phyloP scores from a whole-genome alignment of 2,888 invertebrate species.

The Eupithecia vulgata region DNA sequence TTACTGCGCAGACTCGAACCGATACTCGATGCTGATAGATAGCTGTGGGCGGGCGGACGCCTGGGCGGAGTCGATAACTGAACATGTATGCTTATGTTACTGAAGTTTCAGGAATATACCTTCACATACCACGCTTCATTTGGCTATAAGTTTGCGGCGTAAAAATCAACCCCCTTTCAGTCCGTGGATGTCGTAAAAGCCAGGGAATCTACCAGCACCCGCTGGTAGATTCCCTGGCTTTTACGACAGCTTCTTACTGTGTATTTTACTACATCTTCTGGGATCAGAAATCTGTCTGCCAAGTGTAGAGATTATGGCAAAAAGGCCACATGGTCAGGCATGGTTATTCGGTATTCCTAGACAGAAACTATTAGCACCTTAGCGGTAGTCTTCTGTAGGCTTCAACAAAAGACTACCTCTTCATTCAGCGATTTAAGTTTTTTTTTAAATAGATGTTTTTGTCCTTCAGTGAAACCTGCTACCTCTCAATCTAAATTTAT shows the following conservation, averaged over 20 bases:
- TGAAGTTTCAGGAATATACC: not conserved
- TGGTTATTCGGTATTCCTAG: too few species aligned
- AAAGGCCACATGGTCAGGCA: too few species aligned
- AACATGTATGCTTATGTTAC: not conserved
- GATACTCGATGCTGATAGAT: constrained; percentile 59
- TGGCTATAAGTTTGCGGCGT: not conserved
- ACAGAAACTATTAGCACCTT: too few species aligned
- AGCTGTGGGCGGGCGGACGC: constrained; percentile 48
- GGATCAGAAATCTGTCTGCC: too few species aligned
- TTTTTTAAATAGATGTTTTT: too few species aligned
- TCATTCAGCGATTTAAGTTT: too few species aligned
- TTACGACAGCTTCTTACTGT: not conserved
- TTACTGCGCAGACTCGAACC: constrained; percentile 70
- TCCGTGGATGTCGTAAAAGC: not conserved
- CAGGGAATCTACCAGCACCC: not conserved
- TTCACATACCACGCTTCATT: not conserved
- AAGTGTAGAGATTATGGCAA: not conserved
- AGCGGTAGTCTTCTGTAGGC: too few species aligned
- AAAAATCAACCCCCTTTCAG: not conserved
- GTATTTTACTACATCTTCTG: not conserved
- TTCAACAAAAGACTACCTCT: too few species aligned
- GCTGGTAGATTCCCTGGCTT: too few species aligned
- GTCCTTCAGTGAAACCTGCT: too few species aligned
- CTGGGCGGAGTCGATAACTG: constrained; percentile 41
- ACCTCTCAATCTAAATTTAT: too few species aligned